phyloP scores from a whole-genome alignment of 2,888 invertebrate genomes.

The Noctua janthina region DNA sequence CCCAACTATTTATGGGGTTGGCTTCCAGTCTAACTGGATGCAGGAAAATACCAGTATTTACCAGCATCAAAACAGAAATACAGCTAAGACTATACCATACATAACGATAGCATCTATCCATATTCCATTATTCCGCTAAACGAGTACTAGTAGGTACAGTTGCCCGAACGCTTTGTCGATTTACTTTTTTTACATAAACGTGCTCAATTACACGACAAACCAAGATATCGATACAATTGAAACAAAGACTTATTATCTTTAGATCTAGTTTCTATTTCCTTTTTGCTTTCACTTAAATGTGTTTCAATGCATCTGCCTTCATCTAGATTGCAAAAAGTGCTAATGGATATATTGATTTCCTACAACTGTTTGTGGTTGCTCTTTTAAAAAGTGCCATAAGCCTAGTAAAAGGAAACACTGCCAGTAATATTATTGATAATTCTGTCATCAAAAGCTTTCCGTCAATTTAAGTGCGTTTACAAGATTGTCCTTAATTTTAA shows the following conservation, averaged over 20 bases:
- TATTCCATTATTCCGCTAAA: too few species aligned
- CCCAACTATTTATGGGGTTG: neutral
- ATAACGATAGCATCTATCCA: too few species aligned
- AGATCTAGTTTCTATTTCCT: constrained; percentile 51
- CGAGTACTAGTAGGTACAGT: too few species aligned
- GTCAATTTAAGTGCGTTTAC: neutral
- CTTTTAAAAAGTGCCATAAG: neutral
- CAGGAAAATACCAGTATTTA: neutral
- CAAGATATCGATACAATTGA: constrained; percentile 27
- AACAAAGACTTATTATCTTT: constrained; percentile 35
- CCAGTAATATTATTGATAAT: neutral
- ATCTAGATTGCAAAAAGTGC: constrained; percentile 14
- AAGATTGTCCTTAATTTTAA: too few species aligned
- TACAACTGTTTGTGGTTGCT: neutral
- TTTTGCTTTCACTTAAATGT: constrained; percentile 38
- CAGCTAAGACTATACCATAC: neutral
- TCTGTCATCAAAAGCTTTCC: neutral
- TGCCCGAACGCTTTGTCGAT: neutral
- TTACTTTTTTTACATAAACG: constrained; percentile 8
- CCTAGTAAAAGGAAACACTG: neutral
- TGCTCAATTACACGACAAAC: constrained; percentile 26
- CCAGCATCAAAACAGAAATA: neutral
- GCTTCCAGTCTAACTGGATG: neutral
- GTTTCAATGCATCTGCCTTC: constrained; percentile 14
- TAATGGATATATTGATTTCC: constrained; percentile 40